Evolutionary conservation across 1,140 invertebrate species (phyloP).

Genomic region (Daktulosphaira vitifoliae): DNA sequence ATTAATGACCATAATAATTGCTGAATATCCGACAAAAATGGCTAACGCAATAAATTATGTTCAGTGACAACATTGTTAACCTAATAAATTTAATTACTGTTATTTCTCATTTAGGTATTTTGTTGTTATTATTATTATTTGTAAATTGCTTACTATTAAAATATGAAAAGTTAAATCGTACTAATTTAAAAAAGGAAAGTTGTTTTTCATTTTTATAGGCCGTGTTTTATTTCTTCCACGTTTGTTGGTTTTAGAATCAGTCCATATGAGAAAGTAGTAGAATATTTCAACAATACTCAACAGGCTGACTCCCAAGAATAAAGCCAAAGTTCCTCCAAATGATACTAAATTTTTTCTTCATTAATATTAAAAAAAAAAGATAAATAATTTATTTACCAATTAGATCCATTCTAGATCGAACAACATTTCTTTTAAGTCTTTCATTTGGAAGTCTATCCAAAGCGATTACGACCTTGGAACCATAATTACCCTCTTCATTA

Average conservation of each 20-base stretch:
- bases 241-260: neutral
- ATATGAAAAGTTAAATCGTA: too few species aligned
- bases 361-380: slow-evolving; percentile 19
- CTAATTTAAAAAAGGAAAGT: slow-evolving; percentile 12
- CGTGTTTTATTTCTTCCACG: neutral
- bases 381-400: slow-evolving; percentile 47
- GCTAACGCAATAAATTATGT: too few species aligned
- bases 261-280: slow-evolving; percentile 47
- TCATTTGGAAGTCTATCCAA: slow-evolving; percentile 52
- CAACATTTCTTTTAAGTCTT: slow-evolving; percentile 53
- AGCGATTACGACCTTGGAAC: slow-evolving; percentile 47
- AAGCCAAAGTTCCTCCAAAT: slow-evolving; percentile 52
- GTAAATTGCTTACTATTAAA: too few species aligned
- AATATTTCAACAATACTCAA: slow-evolving; percentile 55
- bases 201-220: neutral
- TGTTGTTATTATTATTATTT: too few species aligned
- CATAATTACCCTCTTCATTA: neutral
- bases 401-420: slow-evolving; percentile 52
- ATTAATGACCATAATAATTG: too few species aligned
- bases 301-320: slow-evolving; percentile 55
- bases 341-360: too few species aligned
- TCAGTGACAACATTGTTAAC: too few species aligned
- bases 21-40: too few species aligned
- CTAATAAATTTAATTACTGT: too few species aligned
- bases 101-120: too few species aligned